Conservation (phyloP, 1,140 invertebrate genomes). For the Zelostemma sp. region DNA sequence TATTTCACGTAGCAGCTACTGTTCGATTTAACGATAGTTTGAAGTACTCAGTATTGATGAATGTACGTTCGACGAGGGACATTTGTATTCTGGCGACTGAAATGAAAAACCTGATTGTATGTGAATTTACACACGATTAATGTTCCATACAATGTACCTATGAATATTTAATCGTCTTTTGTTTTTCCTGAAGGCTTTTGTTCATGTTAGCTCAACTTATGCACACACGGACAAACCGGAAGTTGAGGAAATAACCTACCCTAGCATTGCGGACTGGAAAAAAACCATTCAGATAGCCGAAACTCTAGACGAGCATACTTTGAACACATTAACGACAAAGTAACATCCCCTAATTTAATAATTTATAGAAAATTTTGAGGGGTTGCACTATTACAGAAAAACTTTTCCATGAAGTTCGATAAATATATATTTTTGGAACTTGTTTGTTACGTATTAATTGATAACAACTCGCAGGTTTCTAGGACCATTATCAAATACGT, state of each 20-base stretch:
- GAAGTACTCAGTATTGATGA: conserved; percentile 75
- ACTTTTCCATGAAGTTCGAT: too few relatives aligned
- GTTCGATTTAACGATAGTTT: conserved; percentile 92
- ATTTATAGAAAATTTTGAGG: too few relatives aligned
- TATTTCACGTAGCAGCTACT: too few relatives aligned
- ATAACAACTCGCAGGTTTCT: conserved; percentile 71
- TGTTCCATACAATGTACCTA: too few relatives aligned
- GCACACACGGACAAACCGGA: conserved; percentile 79
- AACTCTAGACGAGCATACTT: conserved; percentile 77
- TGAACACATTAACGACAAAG: conserved; percentile 79
- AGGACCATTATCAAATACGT: conserved; percentile 83
- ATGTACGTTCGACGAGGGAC: conserved; percentile 77
- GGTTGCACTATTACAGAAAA: too few relatives aligned
- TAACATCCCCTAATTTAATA: too few relatives aligned
- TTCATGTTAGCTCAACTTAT: conserved; percentile 90
- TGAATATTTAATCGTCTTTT: too few relatives aligned
- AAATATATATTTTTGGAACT: conserved; percentile 28
- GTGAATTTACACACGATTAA: too few relatives aligned
- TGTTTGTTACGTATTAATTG: not conserved
- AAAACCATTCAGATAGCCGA: conserved; percentile 87
- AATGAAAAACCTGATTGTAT: conserved; percentile 78
- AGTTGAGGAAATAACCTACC: conserved; percentile 86
- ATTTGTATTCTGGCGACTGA: conserved; percentile 76
- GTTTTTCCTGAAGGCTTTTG: conserved; percentile 73
- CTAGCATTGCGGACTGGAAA: conserved; percentile 84